Conservation (phyloP, 1,140 invertebrate genomes). For the Akabosia matsudoensis region DNA sequence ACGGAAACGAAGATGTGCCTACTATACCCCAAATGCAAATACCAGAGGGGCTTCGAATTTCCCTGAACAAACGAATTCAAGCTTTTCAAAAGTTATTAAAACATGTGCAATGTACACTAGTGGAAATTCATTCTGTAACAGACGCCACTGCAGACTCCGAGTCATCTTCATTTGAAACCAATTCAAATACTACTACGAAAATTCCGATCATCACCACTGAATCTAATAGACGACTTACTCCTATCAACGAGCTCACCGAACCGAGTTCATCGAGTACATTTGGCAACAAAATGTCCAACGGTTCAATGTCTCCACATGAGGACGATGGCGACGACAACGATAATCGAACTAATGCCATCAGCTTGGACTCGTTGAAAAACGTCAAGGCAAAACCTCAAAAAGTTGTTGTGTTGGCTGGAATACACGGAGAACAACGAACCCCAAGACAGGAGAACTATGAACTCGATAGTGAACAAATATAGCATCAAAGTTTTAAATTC, state of each 20-base stretch:
- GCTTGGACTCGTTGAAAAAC: slow-evolving; percentile 9
- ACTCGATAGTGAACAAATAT: no score
- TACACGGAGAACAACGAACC: background rate
- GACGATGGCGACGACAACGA: background rate
- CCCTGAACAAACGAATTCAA: background rate
- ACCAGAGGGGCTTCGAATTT: slow-evolving; percentile 8
- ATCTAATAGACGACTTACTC: background rate
- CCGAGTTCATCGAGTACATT: slow-evolving; percentile 2
- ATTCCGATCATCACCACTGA: background rate
- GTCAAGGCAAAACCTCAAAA: background rate
- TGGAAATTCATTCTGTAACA: background rate
- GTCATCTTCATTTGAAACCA: background rate
- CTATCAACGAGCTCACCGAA: background rate
- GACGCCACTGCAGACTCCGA: slow-evolving; percentile 13
- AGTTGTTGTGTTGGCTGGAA: no score
- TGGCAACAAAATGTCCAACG: background rate
- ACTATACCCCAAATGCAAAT: background rate
- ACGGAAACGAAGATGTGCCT: background rate
- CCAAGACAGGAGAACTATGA: background rate
- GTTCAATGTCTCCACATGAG: background rate
- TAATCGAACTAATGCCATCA: background rate
- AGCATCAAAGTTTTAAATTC: no score
- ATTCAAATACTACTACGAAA: background rate
- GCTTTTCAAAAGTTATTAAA: slow-evolving; percentile 58
- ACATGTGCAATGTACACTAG: slow-evolving; percentile 50